Conservation (phyloP, 2,113 vertebrate species). For the Ameiurus melas region DNA sequence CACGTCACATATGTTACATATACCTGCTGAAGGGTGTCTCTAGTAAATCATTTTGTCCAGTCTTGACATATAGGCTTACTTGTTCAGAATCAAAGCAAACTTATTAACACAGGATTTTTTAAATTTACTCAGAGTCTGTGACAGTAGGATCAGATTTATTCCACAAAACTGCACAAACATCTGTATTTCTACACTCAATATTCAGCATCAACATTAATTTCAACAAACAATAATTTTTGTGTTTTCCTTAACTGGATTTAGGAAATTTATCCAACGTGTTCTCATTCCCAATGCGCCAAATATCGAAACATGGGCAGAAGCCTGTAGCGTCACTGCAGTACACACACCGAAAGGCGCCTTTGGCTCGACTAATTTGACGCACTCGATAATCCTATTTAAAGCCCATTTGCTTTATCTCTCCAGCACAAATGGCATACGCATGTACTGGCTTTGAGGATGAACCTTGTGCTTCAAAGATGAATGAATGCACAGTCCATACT, state of each 20-base stretch:
- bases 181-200: neutral
- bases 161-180: neutral
- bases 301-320: slow-evolving; percentile 2
- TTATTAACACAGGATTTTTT: neutral
- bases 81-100: slow-evolving; percentile 1
- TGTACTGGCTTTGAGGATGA: neutral
- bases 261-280: neutral
- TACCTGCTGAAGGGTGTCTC: slow-evolving; percentile 59
- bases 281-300: neutral
- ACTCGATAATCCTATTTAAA: neutral
- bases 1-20: slow-evolving; percentile 58
- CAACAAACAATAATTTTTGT: slow-evolving; percentile 10
- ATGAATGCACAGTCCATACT: neutral
- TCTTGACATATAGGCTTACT: neutral
- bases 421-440: neutral
- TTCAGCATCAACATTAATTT: neutral
- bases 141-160: neutral
- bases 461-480: neutral
- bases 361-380: neutral
- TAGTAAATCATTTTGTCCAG: neutral
- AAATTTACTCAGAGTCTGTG: neutral
- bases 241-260: slow-evolving; percentile 7
- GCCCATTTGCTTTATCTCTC: neutral
- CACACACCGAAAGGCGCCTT: neutral
- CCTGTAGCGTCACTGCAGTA: neutral